These are phyloP conservation scores for Gnathonemus longibarbis DNA, from an alignment of 2,113 vertebrate genomes.

Conservation along the genomic window DNA sequence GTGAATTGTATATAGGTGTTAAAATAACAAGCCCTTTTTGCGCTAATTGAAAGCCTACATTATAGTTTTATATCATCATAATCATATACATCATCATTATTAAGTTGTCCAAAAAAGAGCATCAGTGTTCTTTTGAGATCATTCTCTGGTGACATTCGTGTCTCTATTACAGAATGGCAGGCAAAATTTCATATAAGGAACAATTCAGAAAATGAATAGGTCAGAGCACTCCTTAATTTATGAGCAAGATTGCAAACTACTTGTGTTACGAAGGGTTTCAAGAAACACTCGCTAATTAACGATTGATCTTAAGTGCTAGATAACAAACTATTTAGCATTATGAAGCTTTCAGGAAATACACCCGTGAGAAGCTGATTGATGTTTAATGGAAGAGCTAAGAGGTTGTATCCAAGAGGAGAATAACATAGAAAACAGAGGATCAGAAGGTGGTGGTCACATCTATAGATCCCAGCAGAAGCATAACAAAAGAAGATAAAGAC, in stretches of 20 bases:
- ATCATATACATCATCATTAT: background rate
- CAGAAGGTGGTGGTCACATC: background rate
- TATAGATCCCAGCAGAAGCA: background rate
- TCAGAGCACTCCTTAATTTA: background rate
- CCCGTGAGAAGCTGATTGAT: background rate
- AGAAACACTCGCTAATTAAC: background rate
- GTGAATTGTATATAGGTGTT: background rate
- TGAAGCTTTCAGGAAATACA: background rate
- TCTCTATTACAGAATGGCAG: background rate
- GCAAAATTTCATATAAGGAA: background rate
- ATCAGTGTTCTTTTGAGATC: background rate
- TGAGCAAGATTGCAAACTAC: background rate
- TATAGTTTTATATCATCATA: background rate
- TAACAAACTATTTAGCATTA: background rate
- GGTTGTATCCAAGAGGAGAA: background rate
- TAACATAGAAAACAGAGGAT: background rate
- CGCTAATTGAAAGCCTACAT: background rate
- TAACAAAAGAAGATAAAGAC: background rate
- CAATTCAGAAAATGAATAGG: background rate
- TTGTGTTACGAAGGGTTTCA: background rate
- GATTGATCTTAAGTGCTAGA: background rate
- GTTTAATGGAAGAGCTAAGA: background rate
- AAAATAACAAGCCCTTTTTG: background rate
- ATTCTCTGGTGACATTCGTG: background rate
- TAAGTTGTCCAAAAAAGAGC: background rate